Evolutionary conservation across 1,140 invertebrate species (phyloP), one percentile per base, ranked within the genome.

Genomic region (Choristoneura fumiferana): DNA sequence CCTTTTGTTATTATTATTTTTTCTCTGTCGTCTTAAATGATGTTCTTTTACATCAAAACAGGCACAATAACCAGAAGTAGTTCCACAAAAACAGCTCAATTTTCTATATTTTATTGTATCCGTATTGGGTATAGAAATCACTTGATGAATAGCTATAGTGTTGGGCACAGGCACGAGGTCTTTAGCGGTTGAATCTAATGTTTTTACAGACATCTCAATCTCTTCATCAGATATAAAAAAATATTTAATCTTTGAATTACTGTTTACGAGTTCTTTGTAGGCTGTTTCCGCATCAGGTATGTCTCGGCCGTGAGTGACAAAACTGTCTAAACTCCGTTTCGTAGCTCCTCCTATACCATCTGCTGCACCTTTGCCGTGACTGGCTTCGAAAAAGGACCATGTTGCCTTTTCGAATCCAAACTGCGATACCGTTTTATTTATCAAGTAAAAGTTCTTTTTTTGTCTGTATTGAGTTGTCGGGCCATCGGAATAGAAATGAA

Each of bases 401-500:
- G 60, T 62, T 0, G 5, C 9, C 37, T 22, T 52, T 5, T 33
- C n/a, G 2, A 62, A 35, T 12, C 13, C 36, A 1, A 45, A 35
- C 35, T 9, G 6, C 1, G 13, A 9, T 22, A 29, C 18, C n/a
- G 38, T 34, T 39, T 33, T 14, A 13, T 8, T 54, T 4, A 62
- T 8, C 4, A 52, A 22, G 9, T 34, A 61, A 55, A 61, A 61
- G 29, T 54, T 65, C 4, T 61, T 60, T 35, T 65, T 65, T 40
- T 65, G 58, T 12, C 58, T n/a, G 13, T 65, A 65, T 37, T 61
- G 58, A 8, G 39, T 15, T 1, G 18, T 57, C n/a, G 58, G 63
- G 1, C 54, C 54, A 34, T 65, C 58, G 12, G 63, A 55, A 9
- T 35, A 61, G 35, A 65, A 58, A 52, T 65, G 58, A 29, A 65